Evolutionary conservation across 1,140 invertebrate species (phyloP).

Genomic region (Riptortus pedestris): DNA sequence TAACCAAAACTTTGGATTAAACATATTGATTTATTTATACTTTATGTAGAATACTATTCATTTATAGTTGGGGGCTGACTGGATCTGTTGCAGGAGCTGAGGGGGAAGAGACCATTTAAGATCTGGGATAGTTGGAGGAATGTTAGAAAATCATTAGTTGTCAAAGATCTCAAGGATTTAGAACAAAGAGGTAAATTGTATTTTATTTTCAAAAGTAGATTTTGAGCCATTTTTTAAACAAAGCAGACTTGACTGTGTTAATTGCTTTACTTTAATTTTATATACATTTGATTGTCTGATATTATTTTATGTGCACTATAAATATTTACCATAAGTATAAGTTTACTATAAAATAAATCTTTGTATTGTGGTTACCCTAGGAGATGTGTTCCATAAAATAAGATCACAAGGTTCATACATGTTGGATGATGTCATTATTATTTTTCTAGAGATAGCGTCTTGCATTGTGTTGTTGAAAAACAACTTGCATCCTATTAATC

Average conservation of each 20-base stretch:
- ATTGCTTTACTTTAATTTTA: background rate
- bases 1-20: background rate
- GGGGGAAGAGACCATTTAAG: conserved; percentile 92
- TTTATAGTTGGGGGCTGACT: background rate
- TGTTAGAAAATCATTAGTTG: conserved; percentile 84
- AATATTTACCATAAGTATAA: no score
- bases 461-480: no score
- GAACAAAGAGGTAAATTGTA: conserved; percentile 61
- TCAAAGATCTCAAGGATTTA: conserved; percentile 82
- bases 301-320: no score
- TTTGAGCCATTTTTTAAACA: background rate
- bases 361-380: no score
- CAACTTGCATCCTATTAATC: no score
- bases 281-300: no score
- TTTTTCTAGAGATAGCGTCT: no score
- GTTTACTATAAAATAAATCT: no score
- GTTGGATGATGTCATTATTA: no score
- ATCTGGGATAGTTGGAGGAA: conserved; percentile 93
- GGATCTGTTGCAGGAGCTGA: conserved; percentile 60
- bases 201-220: background rate
- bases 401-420: no score
- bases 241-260: background rate
- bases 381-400: no score
- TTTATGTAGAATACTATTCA: background rate
- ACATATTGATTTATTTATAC: background rate